These are phyloP conservation scores for Tanypteryx hageni DNA, from an alignment of 2,888 invertebrate genomes.

Conservation along the genomic window DNA sequence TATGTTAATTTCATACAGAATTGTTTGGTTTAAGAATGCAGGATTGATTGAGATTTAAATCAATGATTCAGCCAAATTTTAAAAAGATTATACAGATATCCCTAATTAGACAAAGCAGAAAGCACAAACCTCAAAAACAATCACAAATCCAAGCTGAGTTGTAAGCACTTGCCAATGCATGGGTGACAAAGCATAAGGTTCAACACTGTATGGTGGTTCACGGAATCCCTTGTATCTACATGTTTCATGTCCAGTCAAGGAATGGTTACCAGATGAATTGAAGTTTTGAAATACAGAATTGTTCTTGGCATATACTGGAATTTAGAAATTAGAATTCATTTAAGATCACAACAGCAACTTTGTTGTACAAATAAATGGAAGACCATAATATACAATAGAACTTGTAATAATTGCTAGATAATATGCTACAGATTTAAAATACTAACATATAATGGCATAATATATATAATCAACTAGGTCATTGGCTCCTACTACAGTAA, in stretches of 20 bases:
- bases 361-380: background rate
- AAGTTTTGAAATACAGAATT: background rate
- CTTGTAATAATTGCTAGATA: too few relatives aligned
- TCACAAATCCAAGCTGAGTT: conserved; percentile 55
- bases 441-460: too few relatives aligned
- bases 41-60: background rate
- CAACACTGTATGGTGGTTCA: conserved; percentile 24
- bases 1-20: background rate
- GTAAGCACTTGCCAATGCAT: conserved; percentile 61
- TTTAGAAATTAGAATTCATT: background rate
- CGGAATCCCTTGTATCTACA: conserved; percentile 64
- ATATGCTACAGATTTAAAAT: too few relatives aligned
- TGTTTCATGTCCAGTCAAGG: background rate
- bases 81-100: background rate
- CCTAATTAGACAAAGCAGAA: background rate
- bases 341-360: background rate
- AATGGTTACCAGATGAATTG: background rate
- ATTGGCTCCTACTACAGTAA: too few relatives aligned
- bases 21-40: background rate
- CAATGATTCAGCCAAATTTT: background rate
- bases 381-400: too few relatives aligned
- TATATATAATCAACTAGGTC: too few relatives aligned
- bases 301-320: conserved; percentile 41
- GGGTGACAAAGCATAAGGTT: conserved; percentile 61
- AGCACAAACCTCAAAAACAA: conserved; percentile 62